phyloP scores from a whole-genome alignment of 2,888 invertebrate genomes.

The Pristionchus mayeri region DNA sequence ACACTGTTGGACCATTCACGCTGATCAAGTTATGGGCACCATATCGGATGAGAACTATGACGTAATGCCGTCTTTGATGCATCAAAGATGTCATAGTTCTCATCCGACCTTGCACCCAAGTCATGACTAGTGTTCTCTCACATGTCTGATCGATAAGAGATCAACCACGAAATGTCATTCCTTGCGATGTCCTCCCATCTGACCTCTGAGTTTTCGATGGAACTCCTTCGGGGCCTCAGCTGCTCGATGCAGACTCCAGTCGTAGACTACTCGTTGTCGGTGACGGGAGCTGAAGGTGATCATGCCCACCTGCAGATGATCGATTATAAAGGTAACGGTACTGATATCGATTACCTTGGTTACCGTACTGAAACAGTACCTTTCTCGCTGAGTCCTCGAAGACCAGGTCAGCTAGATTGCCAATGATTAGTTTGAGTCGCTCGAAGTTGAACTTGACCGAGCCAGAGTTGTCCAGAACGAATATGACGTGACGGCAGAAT shows the following conservation, averaged over 20 bases:
- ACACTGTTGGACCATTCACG: too few species aligned
- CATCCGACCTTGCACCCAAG: too few species aligned
- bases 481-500: conserved; percentile 11
- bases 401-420: not conserved
- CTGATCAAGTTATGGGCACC: too few species aligned
- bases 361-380: not conserved
- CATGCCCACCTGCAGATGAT: conserved; percentile 14
- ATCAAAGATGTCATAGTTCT: too few species aligned
- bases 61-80: too few species aligned
- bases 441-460: not conserved
- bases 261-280: not conserved
- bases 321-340: too few species aligned
- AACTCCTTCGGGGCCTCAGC: not conserved
- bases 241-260: not conserved
- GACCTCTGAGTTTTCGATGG: conserved; percentile 27
- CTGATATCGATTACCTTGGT: not conserved
- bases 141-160: too few species aligned
- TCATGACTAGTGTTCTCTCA: not conserved
- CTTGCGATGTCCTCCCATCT: not conserved
- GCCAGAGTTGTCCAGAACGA: conserved; percentile 23
- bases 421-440: not conserved
- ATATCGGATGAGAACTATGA: too few species aligned
- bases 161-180: not conserved
- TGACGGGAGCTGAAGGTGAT: conserved; percentile 18
- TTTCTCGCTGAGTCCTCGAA: conserved; percentile 14